These are phyloP conservation scores for Poeciliopsis presidionis DNA, from an alignment of 2,797 vertebrate species.

Conservation along the genomic window DNA sequence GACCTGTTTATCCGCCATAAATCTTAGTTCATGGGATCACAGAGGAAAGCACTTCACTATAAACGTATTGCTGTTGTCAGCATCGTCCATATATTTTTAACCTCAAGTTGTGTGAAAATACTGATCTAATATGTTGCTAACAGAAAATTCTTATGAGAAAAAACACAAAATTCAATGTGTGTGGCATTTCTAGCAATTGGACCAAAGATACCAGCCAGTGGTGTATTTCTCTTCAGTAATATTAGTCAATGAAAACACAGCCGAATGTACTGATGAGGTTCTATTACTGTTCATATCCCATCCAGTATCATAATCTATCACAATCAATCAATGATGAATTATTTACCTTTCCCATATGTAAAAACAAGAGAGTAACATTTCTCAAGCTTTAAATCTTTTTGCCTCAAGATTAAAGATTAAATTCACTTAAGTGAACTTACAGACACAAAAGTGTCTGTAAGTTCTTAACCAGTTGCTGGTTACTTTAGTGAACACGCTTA, in stretches of 20 bases:
- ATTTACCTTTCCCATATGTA: not conserved
- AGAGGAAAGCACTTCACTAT: not conserved
- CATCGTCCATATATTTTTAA: slow-evolving; percentile 6
- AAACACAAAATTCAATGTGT: not conserved
- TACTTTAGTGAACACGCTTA: no score
- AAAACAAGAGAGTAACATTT: not conserved
- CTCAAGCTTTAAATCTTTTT: not conserved
- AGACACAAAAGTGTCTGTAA: no score
- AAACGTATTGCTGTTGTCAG: slow-evolving; percentile 10
- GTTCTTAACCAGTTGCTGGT: no score
- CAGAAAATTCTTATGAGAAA: not conserved
- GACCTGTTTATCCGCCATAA: slow-evolving; percentile 19
- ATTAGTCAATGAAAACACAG: not conserved
- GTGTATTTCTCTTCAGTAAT: not conserved
- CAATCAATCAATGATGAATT: not conserved
- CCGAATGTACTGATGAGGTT: not conserved
- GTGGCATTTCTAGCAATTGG: not conserved
- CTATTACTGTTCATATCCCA: not conserved
- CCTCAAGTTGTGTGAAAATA: not conserved
- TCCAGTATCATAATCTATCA: not conserved
- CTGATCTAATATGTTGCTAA: not conserved
- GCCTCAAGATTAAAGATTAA: not conserved
- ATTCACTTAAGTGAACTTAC: no score
- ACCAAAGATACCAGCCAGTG: not conserved
- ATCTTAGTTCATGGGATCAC: not conserved